phyloP scores from a whole-genome alignment of 2,888 invertebrate genomes.

The Agrochola lychnidis region DNA sequence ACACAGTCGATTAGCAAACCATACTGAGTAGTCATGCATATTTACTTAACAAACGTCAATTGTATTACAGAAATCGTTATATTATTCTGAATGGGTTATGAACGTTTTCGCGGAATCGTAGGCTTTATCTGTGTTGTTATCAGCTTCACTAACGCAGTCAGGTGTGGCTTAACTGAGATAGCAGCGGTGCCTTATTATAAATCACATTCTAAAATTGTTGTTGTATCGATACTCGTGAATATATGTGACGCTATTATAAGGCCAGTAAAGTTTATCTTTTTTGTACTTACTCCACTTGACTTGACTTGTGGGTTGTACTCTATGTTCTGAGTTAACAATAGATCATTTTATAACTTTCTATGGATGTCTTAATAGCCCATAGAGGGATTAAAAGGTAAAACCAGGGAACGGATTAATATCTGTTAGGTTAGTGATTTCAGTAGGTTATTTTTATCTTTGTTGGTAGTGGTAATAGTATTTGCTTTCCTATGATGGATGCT shows the following conservation, averaged over 20 bases:
- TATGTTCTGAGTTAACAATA: constrained; percentile 9
- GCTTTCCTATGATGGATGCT: not conserved
- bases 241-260: not conserved
- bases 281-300: not conserved
- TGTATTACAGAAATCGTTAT: constrained; percentile 37
- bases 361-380: not conserved
- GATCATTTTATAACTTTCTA: not conserved
- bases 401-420: too few species aligned
- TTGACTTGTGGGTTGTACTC: not conserved
- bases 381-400: not conserved
- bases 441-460: too few species aligned
- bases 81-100: constrained; percentile 45
- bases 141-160: constrained; percentile 64
- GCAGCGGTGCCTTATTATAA: constrained; percentile 31
- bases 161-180: constrained; percentile 69
- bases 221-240: constrained; percentile 28
- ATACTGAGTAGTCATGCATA: constrained; percentile 18
- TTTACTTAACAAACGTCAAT: constrained; percentile 37
- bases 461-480: not conserved
- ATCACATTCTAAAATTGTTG: constrained; percentile 31
- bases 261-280: constrained; percentile 1
- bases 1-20: constrained; percentile 9
- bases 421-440: too few species aligned
- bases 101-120: constrained; percentile 63
- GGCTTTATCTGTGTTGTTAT: constrained; percentile 67